Evolutionary conservation across 1,140 invertebrate genomes (phyloP).

Genomic region (Drosophila auraria): DNA sequence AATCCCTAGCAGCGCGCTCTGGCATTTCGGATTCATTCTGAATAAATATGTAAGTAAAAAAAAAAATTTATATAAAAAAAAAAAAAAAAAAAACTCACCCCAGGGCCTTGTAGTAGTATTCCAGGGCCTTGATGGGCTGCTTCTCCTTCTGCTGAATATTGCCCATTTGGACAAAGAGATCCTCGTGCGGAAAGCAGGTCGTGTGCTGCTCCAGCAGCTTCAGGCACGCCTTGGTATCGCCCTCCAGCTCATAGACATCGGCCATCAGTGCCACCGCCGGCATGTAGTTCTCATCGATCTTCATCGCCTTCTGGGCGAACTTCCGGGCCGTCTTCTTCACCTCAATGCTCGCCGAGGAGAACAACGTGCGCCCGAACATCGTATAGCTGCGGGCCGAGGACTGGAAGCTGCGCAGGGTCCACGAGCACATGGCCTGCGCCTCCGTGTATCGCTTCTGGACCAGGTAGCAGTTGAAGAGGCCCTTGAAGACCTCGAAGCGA

Average conservation of each 20-base stretch:
- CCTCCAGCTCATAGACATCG: slow-evolving; percentile 64
- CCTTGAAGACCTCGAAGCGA: slow-evolving; percentile 84
- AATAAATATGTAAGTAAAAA: neutral
- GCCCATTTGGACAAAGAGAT: slow-evolving; percentile 68
- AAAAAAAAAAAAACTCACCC: slow-evolving; percentile 40
- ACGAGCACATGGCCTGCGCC: slow-evolving; percentile 66
- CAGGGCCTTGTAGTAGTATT: slow-evolving; percentile 72
- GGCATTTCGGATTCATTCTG: slow-evolving; percentile 68
- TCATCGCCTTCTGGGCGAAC: slow-evolving; percentile 67
- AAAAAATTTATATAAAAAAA: neutral
- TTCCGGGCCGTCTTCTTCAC: slow-evolving; percentile 60
- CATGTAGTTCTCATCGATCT: slow-evolving; percentile 73
- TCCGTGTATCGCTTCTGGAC: slow-evolving; percentile 66
- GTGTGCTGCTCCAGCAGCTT: slow-evolving; percentile 72
- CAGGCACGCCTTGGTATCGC: slow-evolving; percentile 50
- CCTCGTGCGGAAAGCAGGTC: slow-evolving; percentile 53
- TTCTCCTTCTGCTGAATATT: slow-evolving; percentile 61
- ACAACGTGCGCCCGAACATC: slow-evolving; percentile 68
- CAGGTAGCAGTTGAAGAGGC: slow-evolving; percentile 68
- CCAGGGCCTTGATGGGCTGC: slow-evolving; percentile 66
- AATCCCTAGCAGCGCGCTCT: slow-evolving; percentile 64
- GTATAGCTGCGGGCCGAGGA: slow-evolving; percentile 69
- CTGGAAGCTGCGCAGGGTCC: slow-evolving; percentile 65
- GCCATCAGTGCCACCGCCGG: slow-evolving; percentile 70
- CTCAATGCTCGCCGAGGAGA: slow-evolving; percentile 39